Base-by-base conservation (phyloP, 2,113 vertebrate genomes). In the Stegastes partitus region DNA sequence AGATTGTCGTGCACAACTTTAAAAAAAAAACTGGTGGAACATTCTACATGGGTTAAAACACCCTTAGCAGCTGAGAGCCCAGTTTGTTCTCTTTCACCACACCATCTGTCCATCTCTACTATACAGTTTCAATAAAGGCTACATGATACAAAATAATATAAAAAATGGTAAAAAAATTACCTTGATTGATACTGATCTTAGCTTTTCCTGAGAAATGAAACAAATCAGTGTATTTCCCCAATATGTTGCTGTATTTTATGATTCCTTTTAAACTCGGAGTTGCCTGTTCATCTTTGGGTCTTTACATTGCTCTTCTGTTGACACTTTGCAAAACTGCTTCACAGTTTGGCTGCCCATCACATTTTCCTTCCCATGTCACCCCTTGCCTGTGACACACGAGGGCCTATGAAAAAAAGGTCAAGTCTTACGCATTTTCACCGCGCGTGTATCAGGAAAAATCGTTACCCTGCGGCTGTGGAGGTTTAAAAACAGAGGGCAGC, bases 391-490 rank as follows among this genome's bases (percentile, higher is more conserved):
- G 92, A 93, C 90, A 93, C 84, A 87, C 73, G 14, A 74, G 74
- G 68, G 45, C 69, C 74, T 76, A 81, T 64, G 79, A 84, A 89
- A 90, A 92, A 89, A 93, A 91, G 83, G 88, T 93, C 88, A 92
- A 65, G 76, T 90, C 93, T 91, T 94, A 93, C 85, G 87, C 83
- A 93, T 88, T 87, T 90, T 88, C 80, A 91, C 91, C 89, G 64
- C 80, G 51, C 79, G 64, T 55, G 47, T 90, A 92, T 93, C 93
- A 93, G 94, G 93, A 93, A 94, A 94, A 94, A 93, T 90, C 87
- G 88, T 95, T 94, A 94, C 89, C 79, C 89, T 93, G 92, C 28
- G 91, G 92, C 85, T 62, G 62, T 42, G 62, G 89, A 89, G 79
- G 87, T 81, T 87, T 90, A 89, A 89, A 93, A 91, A 91, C 84